Conservation (phyloP, 2,888 invertebrate genomes). For the Linnaemya tessellans region DNA sequence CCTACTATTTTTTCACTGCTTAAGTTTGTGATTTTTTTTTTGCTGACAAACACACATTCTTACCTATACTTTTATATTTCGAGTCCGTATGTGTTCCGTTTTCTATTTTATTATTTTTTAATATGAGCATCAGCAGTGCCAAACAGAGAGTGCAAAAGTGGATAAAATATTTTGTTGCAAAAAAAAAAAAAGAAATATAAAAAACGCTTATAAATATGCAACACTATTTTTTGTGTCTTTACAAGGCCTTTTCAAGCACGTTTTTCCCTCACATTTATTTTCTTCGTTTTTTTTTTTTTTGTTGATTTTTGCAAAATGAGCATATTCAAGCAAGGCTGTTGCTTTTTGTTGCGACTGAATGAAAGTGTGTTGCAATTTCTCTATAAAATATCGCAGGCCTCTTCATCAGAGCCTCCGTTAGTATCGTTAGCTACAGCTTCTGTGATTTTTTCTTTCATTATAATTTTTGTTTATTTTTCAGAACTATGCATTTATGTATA, state of each 20-base stretch:
- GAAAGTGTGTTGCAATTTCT: slow-evolving; percentile 18
- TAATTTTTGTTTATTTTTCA: neutral
- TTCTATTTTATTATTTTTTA: neutral
- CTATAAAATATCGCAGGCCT: slow-evolving; percentile 50
- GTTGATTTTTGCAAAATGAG: slow-evolving; percentile 62
- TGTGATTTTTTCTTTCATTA: slow-evolving; percentile 39
- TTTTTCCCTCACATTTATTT: slow-evolving; percentile 26
- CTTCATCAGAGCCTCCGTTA: slow-evolving; percentile 54
- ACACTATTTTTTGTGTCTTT: slow-evolving; percentile 66
- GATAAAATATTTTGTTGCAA: slow-evolving; percentile 6
- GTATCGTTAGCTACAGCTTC: slow-evolving; percentile 39
- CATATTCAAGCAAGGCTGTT: slow-evolving; percentile 70
- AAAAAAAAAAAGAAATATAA: neutral
- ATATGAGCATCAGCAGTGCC: slow-evolving; percentile 55
- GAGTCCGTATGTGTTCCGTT: slow-evolving; percentile 2
- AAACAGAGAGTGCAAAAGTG: slow-evolving; percentile 29
- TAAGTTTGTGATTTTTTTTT: slow-evolving; percentile 37
- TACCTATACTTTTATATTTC: neutral
- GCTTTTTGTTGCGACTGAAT: slow-evolving; percentile 32
- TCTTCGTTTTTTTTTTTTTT: neutral
- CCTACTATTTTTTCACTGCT: slow-evolving; percentile 58
- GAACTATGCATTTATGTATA: slow-evolving; percentile 30
- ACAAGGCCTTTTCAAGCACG: slow-evolving; percentile 55
- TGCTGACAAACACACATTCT: neutral
- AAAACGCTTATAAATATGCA: slow-evolving; percentile 71